phyloP scores from a whole-genome alignment of 2,113 vertebrate genomes.

The Sturnus vulgaris region DNA sequence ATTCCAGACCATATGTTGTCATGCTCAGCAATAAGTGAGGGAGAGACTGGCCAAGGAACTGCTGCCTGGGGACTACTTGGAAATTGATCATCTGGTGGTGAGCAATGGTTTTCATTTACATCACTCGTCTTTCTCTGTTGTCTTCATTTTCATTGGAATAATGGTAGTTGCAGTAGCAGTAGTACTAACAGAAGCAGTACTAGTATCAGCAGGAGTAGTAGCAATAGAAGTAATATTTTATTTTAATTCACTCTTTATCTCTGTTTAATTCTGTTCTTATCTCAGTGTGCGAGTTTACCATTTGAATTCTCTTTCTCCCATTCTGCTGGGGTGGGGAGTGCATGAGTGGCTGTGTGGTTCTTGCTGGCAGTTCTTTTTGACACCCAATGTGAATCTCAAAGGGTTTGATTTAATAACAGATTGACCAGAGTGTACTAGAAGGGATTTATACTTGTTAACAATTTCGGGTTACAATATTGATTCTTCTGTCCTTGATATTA shows the following conservation, averaged over 20 bases:
- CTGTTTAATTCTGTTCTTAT: not conserved
- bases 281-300: accelerated
- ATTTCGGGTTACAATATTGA: not conserved
- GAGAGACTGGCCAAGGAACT: not conserved
- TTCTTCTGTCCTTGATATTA: not conserved
- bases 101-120: not conserved
- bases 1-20: not conserved
- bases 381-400: not conserved
- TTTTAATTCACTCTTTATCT: not conserved
- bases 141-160: not conserved
- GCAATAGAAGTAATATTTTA: not conserved
- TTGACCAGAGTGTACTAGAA: not conserved
- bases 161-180: not conserved
- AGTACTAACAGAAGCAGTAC: not conserved
- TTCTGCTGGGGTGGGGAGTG: not conserved
- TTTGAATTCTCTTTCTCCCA: not conserved
- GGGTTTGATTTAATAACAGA: not conserved
- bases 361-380: not conserved
- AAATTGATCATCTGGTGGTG: no score
- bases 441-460: not conserved
- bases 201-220: not conserved
- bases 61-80: not conserved
- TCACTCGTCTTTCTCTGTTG: not conserved
- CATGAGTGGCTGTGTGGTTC: not conserved
- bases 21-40: not conserved